Percentiles rank a stretch among this genome's conserved stretches.
Evolutionary conservation across 2,888 invertebrate species (phyloP).

Genomic region (Caenorhabditis sp.): DNA sequence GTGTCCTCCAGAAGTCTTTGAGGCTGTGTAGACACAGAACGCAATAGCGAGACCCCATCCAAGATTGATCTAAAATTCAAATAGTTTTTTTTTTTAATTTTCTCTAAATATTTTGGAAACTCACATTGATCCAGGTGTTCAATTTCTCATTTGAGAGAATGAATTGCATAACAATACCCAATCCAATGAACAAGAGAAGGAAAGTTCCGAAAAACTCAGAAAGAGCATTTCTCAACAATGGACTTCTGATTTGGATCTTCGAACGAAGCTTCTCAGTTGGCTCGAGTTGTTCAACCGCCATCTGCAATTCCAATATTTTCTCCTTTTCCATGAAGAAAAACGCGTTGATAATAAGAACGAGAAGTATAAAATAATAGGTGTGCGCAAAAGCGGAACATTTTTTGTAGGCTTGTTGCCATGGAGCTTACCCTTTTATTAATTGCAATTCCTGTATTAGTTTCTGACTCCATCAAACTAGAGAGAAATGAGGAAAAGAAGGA

Average conservation of each 20-base stretch:
- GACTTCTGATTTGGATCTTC: constrained; percentile 51
- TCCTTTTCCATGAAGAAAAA: neutral
- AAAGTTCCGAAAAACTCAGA: constrained; percentile 65
- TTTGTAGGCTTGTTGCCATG: neutral
- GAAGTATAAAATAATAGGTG: neutral
- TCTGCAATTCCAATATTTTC: constrained; percentile 17
- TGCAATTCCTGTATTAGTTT: neutral
- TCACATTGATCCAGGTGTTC: constrained; percentile 63
- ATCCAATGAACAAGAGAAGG: constrained; percentile 63
- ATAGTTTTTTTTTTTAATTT: neutral
- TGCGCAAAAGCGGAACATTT: neutral
- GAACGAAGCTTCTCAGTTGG: constrained; percentile 50
- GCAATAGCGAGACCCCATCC: constrained; percentile 64
- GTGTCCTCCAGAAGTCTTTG: constrained; percentile 62
- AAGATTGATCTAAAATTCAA: constrained; percentile 46
- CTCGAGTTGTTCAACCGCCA: constrained; percentile 30
- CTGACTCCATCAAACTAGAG: neutral
- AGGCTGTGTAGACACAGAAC: constrained; percentile 57
- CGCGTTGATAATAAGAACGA: too few species aligned
- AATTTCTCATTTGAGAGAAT: constrained; percentile 60
- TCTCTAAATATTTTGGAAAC: neutral
- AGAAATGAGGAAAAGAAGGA: neutral
- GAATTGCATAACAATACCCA: constrained; percentile 62
- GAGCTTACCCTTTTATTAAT: neutral
- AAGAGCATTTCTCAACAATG: constrained; percentile 56